phyloP scores from a whole-genome alignment of 1,140 invertebrate species.

The Fopius arisanus region DNA sequence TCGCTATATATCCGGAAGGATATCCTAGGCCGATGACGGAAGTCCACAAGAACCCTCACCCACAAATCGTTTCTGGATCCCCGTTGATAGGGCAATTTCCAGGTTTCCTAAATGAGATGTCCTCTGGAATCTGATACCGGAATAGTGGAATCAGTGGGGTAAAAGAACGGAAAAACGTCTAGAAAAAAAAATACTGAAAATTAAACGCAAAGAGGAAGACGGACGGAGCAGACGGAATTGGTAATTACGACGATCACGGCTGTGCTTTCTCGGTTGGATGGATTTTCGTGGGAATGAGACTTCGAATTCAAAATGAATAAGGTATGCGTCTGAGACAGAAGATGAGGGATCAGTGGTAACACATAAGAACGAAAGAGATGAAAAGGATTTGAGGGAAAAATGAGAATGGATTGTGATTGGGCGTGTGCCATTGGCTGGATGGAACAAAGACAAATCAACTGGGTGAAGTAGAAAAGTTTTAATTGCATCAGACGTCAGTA shows the following conservation, averaged over 20 bases:
- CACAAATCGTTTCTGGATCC: not conserved
- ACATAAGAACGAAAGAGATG: not conserved
- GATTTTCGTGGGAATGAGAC: not conserved
- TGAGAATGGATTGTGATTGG: constrained; percentile 4
- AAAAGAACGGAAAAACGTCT: not conserved
- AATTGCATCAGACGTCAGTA: constrained; percentile 53
- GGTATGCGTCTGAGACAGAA: not conserved
- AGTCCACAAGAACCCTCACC: not conserved
- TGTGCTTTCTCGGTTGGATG: not conserved
- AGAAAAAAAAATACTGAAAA: not conserved
- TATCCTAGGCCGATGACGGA: not conserved
- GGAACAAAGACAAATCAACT: constrained; percentile 57
- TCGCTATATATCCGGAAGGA: not conserved
- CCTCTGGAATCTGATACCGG: not conserved
- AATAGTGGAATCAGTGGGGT: not conserved
- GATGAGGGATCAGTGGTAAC: not conserved
- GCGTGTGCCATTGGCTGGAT: not conserved
- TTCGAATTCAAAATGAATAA: constrained; percentile 17
- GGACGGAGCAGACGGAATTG: not conserved
- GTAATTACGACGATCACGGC: not conserved
- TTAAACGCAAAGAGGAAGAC: not conserved
- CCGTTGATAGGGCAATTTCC: not conserved
- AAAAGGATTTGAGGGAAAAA: constrained; percentile 20
- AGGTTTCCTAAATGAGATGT: not conserved
- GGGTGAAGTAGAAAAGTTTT: constrained; percentile 59